phyloP scores from a whole-genome alignment of 2,888 invertebrate genomes.

The Piscicola geometra region DNA sequence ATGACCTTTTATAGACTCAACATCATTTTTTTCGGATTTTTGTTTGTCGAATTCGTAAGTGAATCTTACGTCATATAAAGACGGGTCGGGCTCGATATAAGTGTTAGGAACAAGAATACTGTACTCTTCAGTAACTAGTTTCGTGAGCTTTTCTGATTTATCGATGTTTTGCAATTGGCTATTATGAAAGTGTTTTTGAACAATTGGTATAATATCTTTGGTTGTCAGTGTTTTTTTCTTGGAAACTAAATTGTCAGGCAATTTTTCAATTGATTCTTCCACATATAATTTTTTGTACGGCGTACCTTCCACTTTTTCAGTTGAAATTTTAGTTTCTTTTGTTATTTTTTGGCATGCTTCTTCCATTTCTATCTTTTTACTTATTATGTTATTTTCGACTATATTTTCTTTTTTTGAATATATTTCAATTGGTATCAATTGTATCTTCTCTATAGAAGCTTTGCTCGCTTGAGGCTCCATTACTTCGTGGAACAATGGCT shows the following conservation, averaged over 20 bases:
- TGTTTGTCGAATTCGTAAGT: background rate
- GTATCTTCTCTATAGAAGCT: too few species aligned
- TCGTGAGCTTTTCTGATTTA: constrained; percentile 2
- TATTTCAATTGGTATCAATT: too few species aligned
- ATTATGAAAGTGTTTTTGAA: constrained; percentile 11
- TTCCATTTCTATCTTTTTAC: background rate
- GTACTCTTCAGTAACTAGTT: constrained; percentile 6
- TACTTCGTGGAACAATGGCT: background rate
- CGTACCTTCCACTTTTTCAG: background rate
- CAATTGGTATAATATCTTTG: background rate
- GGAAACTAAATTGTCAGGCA: background rate
- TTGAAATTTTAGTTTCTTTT: background rate
- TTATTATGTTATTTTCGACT: background rate
- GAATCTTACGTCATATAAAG: background rate
- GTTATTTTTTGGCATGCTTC: background rate
- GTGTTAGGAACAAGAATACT: background rate
- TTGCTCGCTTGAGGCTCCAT: background rate
- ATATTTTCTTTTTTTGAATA: too few species aligned
- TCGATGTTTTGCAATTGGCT: background rate
- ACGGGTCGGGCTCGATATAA: background rate
- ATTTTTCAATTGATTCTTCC: constrained; percentile 10
- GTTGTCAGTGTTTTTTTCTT: constrained; percentile 4
- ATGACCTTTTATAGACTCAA: background rate
- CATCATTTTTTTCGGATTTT: background rate
- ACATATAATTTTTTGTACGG: background rate